Conservation (phyloP, 2,888 invertebrate species). For the Pandemis heparana region DNA sequence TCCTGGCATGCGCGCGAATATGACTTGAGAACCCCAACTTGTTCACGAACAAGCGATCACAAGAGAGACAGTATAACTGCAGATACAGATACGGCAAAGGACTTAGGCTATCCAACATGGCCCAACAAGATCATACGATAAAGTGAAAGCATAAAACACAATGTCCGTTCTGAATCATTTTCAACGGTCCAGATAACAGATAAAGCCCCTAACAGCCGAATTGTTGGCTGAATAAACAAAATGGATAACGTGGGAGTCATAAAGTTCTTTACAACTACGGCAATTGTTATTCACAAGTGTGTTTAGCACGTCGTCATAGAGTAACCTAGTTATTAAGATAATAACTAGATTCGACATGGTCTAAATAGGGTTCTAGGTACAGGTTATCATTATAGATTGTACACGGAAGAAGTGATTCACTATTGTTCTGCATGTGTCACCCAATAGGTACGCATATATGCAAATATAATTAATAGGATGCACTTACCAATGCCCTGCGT, state of each 20-base stretch:
- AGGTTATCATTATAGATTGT: constrained; percentile 23
- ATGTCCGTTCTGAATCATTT: background rate
- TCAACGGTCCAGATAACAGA: background rate
- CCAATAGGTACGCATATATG: background rate
- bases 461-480: background rate
- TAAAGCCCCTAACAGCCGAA: background rate
- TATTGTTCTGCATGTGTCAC: constrained; percentile 1
- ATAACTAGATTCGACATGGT: background rate
- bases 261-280: background rate
- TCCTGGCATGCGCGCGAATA: no score
- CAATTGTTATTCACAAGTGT: background rate
- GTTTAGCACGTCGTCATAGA: background rate
- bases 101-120: background rate
- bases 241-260: background rate
- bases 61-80: no score
- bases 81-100: background rate
- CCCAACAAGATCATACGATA: background rate
- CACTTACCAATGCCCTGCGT: constrained; percentile 91
- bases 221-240: background rate
- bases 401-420: constrained; percentile 6
- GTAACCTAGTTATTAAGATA: constrained; percentile 3
- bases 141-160: background rate
- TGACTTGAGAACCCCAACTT: no score
- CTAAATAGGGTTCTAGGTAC: background rate
- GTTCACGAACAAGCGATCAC: no score